phyloP scores from a whole-genome alignment of 2,888 invertebrate species.

The Troides oblongomaculatus region DNA sequence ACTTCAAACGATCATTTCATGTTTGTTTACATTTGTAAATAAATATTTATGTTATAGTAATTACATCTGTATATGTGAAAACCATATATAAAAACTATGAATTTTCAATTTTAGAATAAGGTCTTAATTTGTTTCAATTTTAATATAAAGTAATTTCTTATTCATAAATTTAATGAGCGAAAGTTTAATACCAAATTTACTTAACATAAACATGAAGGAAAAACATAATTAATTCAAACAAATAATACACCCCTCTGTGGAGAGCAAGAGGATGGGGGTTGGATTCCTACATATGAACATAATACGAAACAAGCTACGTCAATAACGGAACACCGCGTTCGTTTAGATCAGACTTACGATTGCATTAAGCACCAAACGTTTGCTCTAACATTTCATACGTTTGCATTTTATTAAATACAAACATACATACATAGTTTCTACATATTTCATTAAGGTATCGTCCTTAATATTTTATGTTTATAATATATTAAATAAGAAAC shows the following conservation, averaged over 20 bases:
- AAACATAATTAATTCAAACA: conserved; percentile 54
- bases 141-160: conserved; percentile 19
- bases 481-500: background rate
- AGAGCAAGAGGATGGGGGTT: conserved; percentile 48
- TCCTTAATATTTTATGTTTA: background rate
- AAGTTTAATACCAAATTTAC: conserved; percentile 36
- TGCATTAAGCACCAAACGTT: conserved; percentile 43
- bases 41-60: no score
- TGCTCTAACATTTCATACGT: conserved; percentile 3
- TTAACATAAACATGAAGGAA: conserved; percentile 45
- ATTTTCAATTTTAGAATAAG: background rate
- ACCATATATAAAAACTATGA: background rate
- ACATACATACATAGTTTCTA: background rate
- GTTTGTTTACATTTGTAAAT: no score
- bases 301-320: conserved; percentile 57
- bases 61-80: background rate
- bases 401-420: background rate
- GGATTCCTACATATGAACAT: conserved; percentile 36
- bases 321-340: conserved; percentile 57
- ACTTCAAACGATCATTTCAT: no score
- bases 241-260: conserved; percentile 51
- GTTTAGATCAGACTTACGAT: conserved; percentile 63
- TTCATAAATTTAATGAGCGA: conserved; percentile 19
- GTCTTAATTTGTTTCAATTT: background rate
- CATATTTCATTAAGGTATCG: background rate